These are phyloP conservation scores for Fopius arisanus DNA, from an alignment of 1,140 invertebrate genomes.

Conservation along the genomic window DNA sequence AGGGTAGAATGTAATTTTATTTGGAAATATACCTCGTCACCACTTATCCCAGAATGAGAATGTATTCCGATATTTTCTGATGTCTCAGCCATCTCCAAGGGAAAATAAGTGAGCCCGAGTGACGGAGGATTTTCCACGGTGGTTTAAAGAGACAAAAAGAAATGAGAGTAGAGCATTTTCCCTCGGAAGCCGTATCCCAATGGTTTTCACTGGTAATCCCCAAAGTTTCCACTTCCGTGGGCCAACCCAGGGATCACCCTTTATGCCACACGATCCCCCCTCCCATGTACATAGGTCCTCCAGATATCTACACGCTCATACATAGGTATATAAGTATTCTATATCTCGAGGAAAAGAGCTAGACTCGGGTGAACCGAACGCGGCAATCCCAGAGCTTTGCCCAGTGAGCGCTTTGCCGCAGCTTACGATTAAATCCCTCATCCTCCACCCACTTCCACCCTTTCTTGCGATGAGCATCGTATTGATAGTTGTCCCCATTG, in stretches of 20 bases:
- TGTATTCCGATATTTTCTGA: background rate
- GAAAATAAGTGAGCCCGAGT: background rate
- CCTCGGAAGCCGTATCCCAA: slow-evolving; percentile 9
- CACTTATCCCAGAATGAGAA: background rate
- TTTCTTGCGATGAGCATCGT: background rate
- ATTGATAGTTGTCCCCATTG: too few relatives aligned
- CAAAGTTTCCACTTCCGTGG: slow-evolving; percentile 23
- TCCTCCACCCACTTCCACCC: background rate
- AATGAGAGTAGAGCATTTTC: background rate
- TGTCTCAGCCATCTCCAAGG: background rate
- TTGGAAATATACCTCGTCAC: too few relatives aligned
- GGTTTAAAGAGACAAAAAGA: background rate
- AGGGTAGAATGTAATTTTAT: too few relatives aligned
- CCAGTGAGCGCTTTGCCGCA: background rate
- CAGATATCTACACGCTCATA: slow-evolving; percentile 5
- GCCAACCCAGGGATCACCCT: slow-evolving; percentile 21
- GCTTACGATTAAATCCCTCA: slow-evolving; percentile 5
- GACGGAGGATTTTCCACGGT: slow-evolving; percentile 1
- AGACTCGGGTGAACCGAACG: background rate
- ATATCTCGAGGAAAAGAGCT: background rate
- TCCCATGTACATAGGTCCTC: background rate
- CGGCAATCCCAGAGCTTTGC: slow-evolving; percentile 1
- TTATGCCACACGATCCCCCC: background rate
- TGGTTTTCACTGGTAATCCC: slow-evolving; percentile 29
- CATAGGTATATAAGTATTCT: background rate